These are phyloP conservation scores for Papilio polytes DNA, from an alignment of 1,140 invertebrate genomes.

Conservation along the genomic window DNA sequence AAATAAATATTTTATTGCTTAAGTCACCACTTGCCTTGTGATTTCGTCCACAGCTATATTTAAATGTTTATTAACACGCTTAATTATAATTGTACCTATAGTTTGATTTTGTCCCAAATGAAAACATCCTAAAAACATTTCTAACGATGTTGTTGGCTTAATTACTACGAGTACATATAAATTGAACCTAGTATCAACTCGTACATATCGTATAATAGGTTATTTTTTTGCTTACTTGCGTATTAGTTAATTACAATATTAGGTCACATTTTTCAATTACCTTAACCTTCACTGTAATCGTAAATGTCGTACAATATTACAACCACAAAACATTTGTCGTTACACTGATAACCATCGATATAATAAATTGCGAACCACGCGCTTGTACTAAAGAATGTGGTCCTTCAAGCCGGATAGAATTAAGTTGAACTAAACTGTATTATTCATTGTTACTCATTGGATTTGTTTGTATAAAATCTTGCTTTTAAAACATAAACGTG, in stretches of 20 bases:
- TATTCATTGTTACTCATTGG: conserved; percentile 39
- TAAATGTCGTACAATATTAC: conserved; percentile 12
- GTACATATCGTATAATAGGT: no score
- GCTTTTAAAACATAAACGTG: conserved; percentile 26
- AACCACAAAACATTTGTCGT: not conserved
- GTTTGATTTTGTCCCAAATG: not conserved
- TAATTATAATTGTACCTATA: not conserved
- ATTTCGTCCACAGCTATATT: not conserved
- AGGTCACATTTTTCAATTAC: conserved; percentile 16
- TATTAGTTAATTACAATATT: not conserved
- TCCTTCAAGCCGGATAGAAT: conserved; percentile 29
- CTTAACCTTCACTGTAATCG: conserved; percentile 1
- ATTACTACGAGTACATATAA: not conserved
- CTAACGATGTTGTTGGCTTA: no score
- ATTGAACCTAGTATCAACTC: no score
- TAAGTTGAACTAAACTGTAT: conserved; percentile 30
- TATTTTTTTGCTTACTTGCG: not conserved
- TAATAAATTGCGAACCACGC: conserved; percentile 23
- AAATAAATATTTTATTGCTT: conserved; percentile 14
- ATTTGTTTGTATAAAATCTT: conserved; percentile 20
- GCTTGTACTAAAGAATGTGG: conserved; percentile 27
- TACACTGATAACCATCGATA: conserved; percentile 7
- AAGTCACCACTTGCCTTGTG: not conserved
- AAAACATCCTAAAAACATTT: no score
- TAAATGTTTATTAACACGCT: not conserved